These are phyloP conservation scores for Drosophila helvetica DNA, from an alignment of 2,888 invertebrate genomes.

Conservation along the genomic window DNA sequence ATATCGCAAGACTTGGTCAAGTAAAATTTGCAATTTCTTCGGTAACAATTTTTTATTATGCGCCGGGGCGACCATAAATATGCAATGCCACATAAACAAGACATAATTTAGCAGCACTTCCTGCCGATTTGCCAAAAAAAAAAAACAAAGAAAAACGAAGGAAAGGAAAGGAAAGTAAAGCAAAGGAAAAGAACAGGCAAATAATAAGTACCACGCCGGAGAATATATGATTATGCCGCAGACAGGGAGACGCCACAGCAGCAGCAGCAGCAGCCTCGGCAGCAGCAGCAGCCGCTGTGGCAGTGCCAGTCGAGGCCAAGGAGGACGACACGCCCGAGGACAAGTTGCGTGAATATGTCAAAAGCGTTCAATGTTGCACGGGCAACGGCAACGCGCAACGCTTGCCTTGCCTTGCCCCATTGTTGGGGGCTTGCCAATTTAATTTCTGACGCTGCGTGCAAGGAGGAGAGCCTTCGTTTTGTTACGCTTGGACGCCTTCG, in stretches of 20 bases:
- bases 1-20: constrained; percentile 63
- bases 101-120: constrained; percentile 77
- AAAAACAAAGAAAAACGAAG: constrained; percentile 13
- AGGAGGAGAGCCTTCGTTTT: constrained; percentile 51
- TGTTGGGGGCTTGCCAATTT: constrained; percentile 82
- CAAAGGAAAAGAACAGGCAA: constrained; percentile 57
- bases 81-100: constrained; percentile 79
- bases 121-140: constrained; percentile 78
- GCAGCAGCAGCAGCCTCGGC: background rate
- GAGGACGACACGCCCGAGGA: constrained; percentile 49
- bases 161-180: background rate
- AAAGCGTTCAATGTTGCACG: constrained; percentile 75
- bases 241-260: constrained; percentile 71
- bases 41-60: constrained; percentile 70
- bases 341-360: constrained; percentile 74
- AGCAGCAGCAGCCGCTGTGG: constrained; percentile 20
- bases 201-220: constrained; percentile 72
- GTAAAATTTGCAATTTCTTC: constrained; percentile 68
- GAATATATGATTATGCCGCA: constrained; percentile 79
- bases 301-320: constrained; percentile 6
- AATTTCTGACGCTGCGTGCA: constrained; percentile 80
- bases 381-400: constrained; percentile 44
- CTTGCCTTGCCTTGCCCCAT: constrained; percentile 22
- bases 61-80: constrained; percentile 69
- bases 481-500: constrained; percentile 80